Conservation (phyloP, 2,888 invertebrate species). For the Drosophila pseudotakahashii region DNA sequence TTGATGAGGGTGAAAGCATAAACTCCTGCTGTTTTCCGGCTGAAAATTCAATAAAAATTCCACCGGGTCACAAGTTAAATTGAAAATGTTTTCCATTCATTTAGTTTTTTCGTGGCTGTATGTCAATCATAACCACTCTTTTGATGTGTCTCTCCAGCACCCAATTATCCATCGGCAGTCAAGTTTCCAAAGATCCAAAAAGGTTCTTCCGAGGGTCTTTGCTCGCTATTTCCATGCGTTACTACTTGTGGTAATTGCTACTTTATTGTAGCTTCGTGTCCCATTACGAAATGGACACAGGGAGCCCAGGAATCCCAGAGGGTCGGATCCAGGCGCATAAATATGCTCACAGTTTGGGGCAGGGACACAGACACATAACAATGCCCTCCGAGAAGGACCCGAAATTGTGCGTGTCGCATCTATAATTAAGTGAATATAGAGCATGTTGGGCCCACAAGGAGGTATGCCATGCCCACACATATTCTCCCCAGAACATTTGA, state of each 20-base stretch:
- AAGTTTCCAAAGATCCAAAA: not conserved
- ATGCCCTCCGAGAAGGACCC: slow-evolving; percentile 27
- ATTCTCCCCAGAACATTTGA: slow-evolving; percentile 46
- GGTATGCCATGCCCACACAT: slow-evolving; percentile 51
- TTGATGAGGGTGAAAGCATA: not conserved
- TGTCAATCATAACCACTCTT: not conserved
- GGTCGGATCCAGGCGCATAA: slow-evolving; percentile 44
- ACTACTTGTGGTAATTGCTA: slow-evolving; percentile 64
- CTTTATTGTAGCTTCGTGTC: slow-evolving; percentile 66
- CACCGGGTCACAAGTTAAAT: not conserved
- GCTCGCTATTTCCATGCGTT: slow-evolving; percentile 19
- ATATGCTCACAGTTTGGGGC: slow-evolving; percentile 43
- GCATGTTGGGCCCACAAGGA: slow-evolving; percentile 43
- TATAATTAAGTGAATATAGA: slow-evolving; percentile 75
- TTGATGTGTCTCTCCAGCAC: too few relatives aligned
- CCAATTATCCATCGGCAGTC: not conserved
- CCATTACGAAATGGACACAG: slow-evolving; percentile 33
- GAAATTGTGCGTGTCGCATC: slow-evolving; percentile 71
- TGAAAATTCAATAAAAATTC: not conserved
- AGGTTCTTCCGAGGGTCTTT: slow-evolving; percentile 3
- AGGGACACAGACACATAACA: slow-evolving; percentile 19
- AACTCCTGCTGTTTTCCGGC: not conserved
- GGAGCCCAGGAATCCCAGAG: slow-evolving; percentile 35
- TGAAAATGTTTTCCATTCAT: not conserved
- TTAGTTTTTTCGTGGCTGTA: too few relatives aligned